Conservation (phyloP, 2,888 invertebrate genomes). For the Rhagium mordax region DNA sequence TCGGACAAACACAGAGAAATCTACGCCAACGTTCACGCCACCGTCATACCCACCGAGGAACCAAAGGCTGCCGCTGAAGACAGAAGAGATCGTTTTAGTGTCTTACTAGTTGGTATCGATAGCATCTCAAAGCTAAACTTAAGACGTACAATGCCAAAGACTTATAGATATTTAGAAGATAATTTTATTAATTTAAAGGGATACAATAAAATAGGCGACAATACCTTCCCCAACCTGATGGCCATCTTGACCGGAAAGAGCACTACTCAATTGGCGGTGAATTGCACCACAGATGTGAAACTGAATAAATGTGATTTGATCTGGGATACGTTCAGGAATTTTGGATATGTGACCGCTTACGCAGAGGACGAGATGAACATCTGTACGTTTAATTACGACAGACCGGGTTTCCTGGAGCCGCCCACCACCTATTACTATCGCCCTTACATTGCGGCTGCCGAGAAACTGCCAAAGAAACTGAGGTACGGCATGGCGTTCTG, state of each 20-base stretch:
- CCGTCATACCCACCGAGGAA: slow-evolving; percentile 61
- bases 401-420: slow-evolving; percentile 79
- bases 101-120: slow-evolving; percentile 87
- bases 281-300: slow-evolving; percentile 71
- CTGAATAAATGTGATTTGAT: slow-evolving; percentile 83
- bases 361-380: slow-evolving; percentile 84
- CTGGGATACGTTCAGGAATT: slow-evolving; percentile 82
- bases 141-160: slow-evolving; percentile 82
- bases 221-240: slow-evolving; percentile 92
- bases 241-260: slow-evolving; percentile 82
- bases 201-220: slow-evolving; percentile 84
- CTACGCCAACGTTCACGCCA: slow-evolving; percentile 73
- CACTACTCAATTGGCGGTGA: slow-evolving; percentile 67
- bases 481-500: slow-evolving; percentile 74
- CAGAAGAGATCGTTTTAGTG: slow-evolving; percentile 71
- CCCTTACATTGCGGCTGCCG: slow-evolving; percentile 81
- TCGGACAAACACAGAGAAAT: slow-evolving; percentile 46
- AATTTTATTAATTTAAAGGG: slow-evolving; percentile 65
- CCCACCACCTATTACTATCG: slow-evolving; percentile 89
- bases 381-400: slow-evolving; percentile 84
- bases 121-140: slow-evolving; percentile 87
- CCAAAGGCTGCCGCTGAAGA: slow-evolving; percentile 42
- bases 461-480: slow-evolving; percentile 72
- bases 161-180: slow-evolving; percentile 77
- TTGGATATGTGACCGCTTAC: slow-evolving; percentile 85